Base-by-base conservation (phyloP, 2,113 vertebrate genomes). In the Clarias magur region DNA sequence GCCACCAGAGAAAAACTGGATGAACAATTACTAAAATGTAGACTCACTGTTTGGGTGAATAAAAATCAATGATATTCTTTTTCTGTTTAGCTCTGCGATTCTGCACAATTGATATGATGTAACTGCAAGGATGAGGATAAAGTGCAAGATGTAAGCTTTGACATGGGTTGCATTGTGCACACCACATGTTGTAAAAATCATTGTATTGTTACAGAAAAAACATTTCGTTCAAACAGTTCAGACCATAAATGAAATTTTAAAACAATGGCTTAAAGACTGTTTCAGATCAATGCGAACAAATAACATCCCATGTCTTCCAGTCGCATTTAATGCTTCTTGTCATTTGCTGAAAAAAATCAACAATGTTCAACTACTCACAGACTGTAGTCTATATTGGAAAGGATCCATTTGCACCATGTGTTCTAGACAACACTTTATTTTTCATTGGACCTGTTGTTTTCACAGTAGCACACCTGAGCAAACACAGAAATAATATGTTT, bases 31-130 rank as follows among this genome's bases (percentile, higher is more conserved):
- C 82, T 57, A 12, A 70, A 68, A 83, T 57, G 5, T 70, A 30
- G 65, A 70, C 63, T 83, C n/a, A n/a, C n/a, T 83, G 65, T 60
- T 80, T 80, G 25, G 38, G 17, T 68, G 38, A 56, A 54, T 17
- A 48, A 34, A 30, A 70, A 19, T 54, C n/a, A 70, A 23, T 48
- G 16, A 27, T 19, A 21, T 80, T 34, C 48, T 80, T 56, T 59
- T 80, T 80, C 34, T 59, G 15, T 30, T 30, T 75, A 48, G 19
- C 54, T 27, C 54, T 80, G 76, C n/a, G 30, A 3, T 59, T 57
- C 7, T 21, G 76, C 25, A 80, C 7, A 30, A 19, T 80, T 16
- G 16, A 59, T 80, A n/a, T 19, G 54, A 57, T 3, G 54, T 80
- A 80, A 34, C n/a, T 59, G 56, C 59, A 56, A 79, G n/a, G n/a